Evolutionary conservation across 2,113 vertebrate genomes (phyloP), one percentile per base, ranked within the genome.

Genomic region (Nymphicus hollandicus): DNA sequence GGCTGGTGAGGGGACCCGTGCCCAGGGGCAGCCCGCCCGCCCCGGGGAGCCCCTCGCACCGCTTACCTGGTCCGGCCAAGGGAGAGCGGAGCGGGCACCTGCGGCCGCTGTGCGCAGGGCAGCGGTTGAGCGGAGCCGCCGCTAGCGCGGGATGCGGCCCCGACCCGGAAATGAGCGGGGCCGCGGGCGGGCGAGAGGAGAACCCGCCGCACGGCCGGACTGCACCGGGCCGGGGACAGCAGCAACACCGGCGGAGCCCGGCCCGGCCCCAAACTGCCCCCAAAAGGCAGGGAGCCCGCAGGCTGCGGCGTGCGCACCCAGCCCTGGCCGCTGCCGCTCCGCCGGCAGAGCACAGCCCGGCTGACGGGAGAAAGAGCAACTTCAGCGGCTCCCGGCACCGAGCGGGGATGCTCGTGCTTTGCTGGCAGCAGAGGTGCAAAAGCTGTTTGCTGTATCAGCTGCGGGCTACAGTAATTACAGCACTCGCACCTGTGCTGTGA

Each of bases 141-240:
- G 58, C 1, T 6, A 17, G 43, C 37, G 28, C n/a, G 2, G 23
- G 61, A 13, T 19, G 53, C 56, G 35, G 58, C 71, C 39, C 50
- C 89, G 63, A 66, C 49, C 85, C 93, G 89, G 93, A 89, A 94
- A 85, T 61, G 89, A 81, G 93, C 82, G 76, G 50, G 33, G 60
- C 66, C 41, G 80, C 70, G 23, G 41, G 47, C 53, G 35, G 61
- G 46, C 19, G 13, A 46, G 37, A 37, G 53, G 31, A 56, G 55
- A 56, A 9, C 19, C 55, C 19, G 31, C 19, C 31, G 19, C 55
- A 58, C 33, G 20, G 55, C 55, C 55, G 33, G 31, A 20, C 33
- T 58, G 55, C 33, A 22, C 55, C 33, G 55, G 6, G 55, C 55
- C 55, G 20, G 55, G 55, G 55, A 33, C 20, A 58, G 55, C 68